A percentile compares a stretch with the other conserved stretches of the same genome.
Evolutionary conservation across 1,140 invertebrate genomes (phyloP).

Genomic region (Drosophila subobscura): DNA sequence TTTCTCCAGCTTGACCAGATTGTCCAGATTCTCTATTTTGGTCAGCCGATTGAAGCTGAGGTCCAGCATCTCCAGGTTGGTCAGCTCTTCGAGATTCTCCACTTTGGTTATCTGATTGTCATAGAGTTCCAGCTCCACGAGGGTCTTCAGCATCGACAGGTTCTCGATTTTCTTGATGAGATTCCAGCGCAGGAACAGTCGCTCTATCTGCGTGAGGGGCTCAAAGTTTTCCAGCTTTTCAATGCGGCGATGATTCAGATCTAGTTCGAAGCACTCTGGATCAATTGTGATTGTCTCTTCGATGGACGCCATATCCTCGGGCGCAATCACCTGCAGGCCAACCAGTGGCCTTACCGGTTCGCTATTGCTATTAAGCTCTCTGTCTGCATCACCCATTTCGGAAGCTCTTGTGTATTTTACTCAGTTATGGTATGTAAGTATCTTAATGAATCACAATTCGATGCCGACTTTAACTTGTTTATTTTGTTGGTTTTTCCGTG

Average conservation of each 20-base stretch:
- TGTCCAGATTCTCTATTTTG: constrained; percentile 93
- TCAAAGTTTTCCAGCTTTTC: constrained; percentile 93
- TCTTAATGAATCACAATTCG: constrained; percentile 16
- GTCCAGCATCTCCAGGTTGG: constrained; percentile 96
- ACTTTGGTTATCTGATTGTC: constrained; percentile 97
- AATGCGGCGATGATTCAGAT: constrained; percentile 95
- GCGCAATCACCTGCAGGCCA: constrained; percentile 62
- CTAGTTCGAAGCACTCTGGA: constrained; percentile 84
- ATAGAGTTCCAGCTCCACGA: constrained; percentile 96
- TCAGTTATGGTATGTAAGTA: constrained; percentile 9
- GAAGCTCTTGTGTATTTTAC: constrained; percentile 7
- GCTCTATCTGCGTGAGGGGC: constrained; percentile 89
- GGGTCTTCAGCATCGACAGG: constrained; percentile 88
- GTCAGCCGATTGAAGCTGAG: constrained; percentile 98
- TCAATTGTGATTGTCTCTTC: constrained; percentile 79
- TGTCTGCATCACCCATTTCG: constrained; percentile 67
- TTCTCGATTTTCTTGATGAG: constrained; percentile 97
- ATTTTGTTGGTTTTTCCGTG: constrained; percentile 31
- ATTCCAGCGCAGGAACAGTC: constrained; percentile 95
- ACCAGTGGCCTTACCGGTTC: constrained; percentile 40
- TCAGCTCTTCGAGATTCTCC: constrained; percentile 93
- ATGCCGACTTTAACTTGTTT: constrained; percentile 39
- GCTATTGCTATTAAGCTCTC: constrained; percentile 22
- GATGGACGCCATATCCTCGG: constrained; percentile 60
- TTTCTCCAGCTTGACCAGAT: constrained; percentile 92